Base-by-base conservation (phyloP, 2,888 invertebrate species). In the Lithophane socia region DNA sequence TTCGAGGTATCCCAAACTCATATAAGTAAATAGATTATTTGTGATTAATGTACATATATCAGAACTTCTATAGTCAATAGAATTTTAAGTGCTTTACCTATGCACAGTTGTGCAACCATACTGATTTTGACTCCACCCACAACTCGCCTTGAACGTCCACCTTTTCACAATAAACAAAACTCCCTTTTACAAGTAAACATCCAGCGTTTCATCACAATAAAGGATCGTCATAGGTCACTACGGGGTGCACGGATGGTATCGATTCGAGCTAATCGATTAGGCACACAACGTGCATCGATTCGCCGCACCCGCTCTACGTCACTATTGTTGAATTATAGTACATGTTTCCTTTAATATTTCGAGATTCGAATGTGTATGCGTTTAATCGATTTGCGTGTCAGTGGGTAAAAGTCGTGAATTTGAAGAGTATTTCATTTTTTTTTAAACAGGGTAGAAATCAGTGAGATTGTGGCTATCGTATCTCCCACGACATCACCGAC, bases 211-310 rank as follows among this genome's bases (percentile, higher is more conserved):
- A 84, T 82, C 80, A 87, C 76, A 70, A 83, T 70, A 77, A 74
- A 80, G 77, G 74, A 84, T 82, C 77, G 72, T 82, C 83, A 87
- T 87, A 87, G 90, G 88, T 88, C 89, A 88, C 75, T 64, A 84
- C 78, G 82, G 85, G 83, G 86, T 83, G 87, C 80, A 56, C 74
- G 77, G 68, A 79, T 79, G 77, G 79, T 82, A 89, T 89, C 80
- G 85, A 82, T 86, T 77, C 85, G 77, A 69, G 72, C 76, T 81
- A 86, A 90, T 90, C 90, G 88, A 92, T 91, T 90, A 68, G 85
- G 71, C 80, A 86, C 86, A 87, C 85, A 74, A 69, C 81, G 85
- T 70, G 67, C 87, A 80, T 80, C 77, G 76, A 90, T 90, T 89
- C 73, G 91, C 49, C 69, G 63, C 80, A 73, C 87, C 82, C 81